Evolutionary conservation across 2,888 invertebrate species (phyloP), one percentile per base, ranked within the genome.

Genomic region (Chrysolina americana): DNA sequence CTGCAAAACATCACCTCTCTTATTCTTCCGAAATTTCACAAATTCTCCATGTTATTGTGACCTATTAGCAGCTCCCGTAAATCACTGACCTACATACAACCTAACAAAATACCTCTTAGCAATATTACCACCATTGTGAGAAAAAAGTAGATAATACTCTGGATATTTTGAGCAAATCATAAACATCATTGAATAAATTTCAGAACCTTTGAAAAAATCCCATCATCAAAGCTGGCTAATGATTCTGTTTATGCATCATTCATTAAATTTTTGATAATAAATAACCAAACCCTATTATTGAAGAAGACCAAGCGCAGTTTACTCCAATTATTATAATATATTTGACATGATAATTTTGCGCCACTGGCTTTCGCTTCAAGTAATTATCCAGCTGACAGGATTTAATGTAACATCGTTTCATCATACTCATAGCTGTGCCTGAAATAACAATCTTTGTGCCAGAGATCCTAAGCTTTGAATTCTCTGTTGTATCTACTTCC

Each of bases 371-470:
- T 15, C 56, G 28, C 23, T 23, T 28, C 23, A n/a, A 59, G n/a
- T 59, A 28, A 59, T 59, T 59, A 59, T 59, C 4, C 23, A 28
- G 28, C 59, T n/a, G 28, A 59, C 59, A 59, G 13, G 59, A 28
- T 47, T 47, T n/a, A 13, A 47, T 47, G n/a, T 47, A 53, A 59
- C 59, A 28, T 28, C 9, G 59, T 59, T 59, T n/a, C 28, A 59
- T 59, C 59, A 59, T 59, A 19, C 59, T 28, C 59, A n/a, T 5
- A 59, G 59, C 11, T 28, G 28, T 15, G 19, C 19, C 28, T 59
- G 28, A 59, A 59, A 59, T 59, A 59, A 59, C 59, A 59, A 28
- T 28, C 59, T 59, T 13, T 59, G n/a, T 59, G 28, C 15, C n/a
- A 28, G n/a, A 8, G n/a, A 59, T 28, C 19, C 28, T 28, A 15